Evolutionary conservation across 2,113 vertebrate species (phyloP).

Genomic region (Oxyruncus cristatus): DNA sequence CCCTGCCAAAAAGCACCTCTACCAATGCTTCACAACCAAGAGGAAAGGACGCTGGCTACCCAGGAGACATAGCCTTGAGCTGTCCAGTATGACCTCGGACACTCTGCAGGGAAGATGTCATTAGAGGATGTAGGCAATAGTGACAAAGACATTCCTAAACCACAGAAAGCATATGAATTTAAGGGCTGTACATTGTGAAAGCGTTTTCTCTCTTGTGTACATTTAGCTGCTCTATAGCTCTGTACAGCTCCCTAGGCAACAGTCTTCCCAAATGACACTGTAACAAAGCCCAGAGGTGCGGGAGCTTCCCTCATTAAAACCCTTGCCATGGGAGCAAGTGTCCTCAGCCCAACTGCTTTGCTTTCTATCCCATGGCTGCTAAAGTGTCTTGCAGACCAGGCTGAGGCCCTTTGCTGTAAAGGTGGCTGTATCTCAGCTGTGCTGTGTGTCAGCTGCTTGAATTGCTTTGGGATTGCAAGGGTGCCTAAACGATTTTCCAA

Average conservation of each 20-base stretch:
- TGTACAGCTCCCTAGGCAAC: conserved; percentile 51
- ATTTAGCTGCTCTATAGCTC: not conserved
- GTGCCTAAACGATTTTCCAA: not conserved
- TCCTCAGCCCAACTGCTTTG: not conserved
- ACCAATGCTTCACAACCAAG: not conserved
- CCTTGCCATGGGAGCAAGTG: not conserved
- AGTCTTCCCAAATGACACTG: conserved; percentile 28
- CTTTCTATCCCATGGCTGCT: not conserved
- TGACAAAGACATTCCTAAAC: not conserved
- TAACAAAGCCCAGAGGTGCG: conserved; percentile 2
- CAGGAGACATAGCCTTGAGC: not conserved
- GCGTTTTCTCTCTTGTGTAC: not conserved
- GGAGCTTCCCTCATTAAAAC: not conserved
- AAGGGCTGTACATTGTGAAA: not conserved
- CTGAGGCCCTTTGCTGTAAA: not conserved
- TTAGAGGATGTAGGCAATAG: not conserved
- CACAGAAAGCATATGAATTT: not conserved
- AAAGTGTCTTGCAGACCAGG: not conserved
- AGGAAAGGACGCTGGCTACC: not conserved
- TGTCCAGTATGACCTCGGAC: not conserved
- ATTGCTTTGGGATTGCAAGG: not conserved
- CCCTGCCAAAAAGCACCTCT: not conserved
- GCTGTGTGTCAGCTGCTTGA: not conserved
- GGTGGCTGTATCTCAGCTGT: not conserved
- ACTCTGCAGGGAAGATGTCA: not conserved